These are phyloP conservation scores for Emydocephalus ijimae DNA, from an alignment of 2,113 vertebrate genomes.

Conservation along the genomic window DNA sequence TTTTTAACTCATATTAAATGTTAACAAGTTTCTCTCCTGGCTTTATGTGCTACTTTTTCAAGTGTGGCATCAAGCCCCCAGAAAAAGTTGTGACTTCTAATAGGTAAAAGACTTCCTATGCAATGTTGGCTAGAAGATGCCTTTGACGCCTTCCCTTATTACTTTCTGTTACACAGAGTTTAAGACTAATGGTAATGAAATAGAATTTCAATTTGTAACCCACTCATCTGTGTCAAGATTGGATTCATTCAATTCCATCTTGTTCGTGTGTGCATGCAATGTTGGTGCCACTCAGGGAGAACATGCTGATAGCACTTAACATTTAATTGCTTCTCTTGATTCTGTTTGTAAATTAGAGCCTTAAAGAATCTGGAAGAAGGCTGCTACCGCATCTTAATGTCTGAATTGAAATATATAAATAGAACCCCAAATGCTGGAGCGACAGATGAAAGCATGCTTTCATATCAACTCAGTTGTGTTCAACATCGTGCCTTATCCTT, in stretches of 20 bases:
- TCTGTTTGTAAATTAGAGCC: constrained; percentile 74
- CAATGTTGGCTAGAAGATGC: not conserved
- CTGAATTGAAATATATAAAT: constrained; percentile 32
- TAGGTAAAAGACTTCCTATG: not conserved
- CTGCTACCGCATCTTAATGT: constrained; percentile 48
- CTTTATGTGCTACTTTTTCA: not conserved
- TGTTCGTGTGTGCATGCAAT: constrained; percentile 24
- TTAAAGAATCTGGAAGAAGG: constrained; percentile 59
- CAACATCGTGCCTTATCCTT: constrained; percentile 38
- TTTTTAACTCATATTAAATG: not conserved
- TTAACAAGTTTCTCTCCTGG: not conserved
- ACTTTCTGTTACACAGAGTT: constrained; percentile 24
- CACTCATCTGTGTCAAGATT: constrained; percentile 49
- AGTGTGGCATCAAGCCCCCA: not conserved
- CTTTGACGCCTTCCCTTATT: not conserved
- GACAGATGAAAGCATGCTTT: constrained; percentile 16
- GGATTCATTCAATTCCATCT: constrained; percentile 62
- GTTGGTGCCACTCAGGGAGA: constrained; percentile 55
- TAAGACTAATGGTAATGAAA: constrained; percentile 30
- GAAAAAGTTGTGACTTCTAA: not conserved
- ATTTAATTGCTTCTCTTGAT: constrained; percentile 68
- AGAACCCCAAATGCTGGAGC: constrained; percentile 30
- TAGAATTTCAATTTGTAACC: constrained; percentile 61
- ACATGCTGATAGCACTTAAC: constrained; percentile 65
- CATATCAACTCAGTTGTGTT: constrained; percentile 32